Evolutionary conservation across 2,888 invertebrate species (phyloP), one percentile per base, ranked within the genome.

Genomic region (Dorcus parallelipipedus): DNA sequence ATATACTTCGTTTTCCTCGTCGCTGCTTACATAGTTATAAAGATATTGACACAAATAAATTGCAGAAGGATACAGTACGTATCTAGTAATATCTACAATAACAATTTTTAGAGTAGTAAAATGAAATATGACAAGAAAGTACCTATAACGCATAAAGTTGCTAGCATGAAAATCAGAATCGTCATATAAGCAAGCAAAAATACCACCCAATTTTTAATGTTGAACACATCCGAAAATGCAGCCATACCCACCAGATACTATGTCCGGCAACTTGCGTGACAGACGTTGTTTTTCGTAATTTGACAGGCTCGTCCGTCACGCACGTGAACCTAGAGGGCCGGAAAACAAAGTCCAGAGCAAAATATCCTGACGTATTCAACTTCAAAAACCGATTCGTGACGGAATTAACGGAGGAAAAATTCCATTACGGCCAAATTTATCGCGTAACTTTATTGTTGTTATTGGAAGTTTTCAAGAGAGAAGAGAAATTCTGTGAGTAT

Each of bases 131-230:
- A 33, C 7, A 6, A 33, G 1, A 7, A 33, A 3, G 26, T 33
- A 33, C 26, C 26, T 33, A 33, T 33, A 7, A 33, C 7, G 26
- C 26, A 33, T 33, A 33, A 33, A 33, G 26, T 33, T 7, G 26
- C 26, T 33, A 33, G 26, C 26, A 33, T 33, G 3, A 33, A 33
- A 7, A 33, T 33, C 26, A 33, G 6, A 7, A 33, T 59, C 42
- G 62, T 61, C 58, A 72, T 67, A 52, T 74, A 75, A 1, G 69
- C 64, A 26, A 67, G 53, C 4, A 75, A 63, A 49, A 72, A 73
- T n/a, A 67, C 55, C 23, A 75, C 60, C 73, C 73, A 75, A 58
- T 71, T 70, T 58, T 67, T 69, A 17, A 73, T 49, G 26, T 56
- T 64, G 23, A 73, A 64, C 49, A 71, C 54, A 23, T 66, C 67